phyloP scores from a whole-genome alignment of 2,888 invertebrate genomes.

The Troides helena region DNA sequence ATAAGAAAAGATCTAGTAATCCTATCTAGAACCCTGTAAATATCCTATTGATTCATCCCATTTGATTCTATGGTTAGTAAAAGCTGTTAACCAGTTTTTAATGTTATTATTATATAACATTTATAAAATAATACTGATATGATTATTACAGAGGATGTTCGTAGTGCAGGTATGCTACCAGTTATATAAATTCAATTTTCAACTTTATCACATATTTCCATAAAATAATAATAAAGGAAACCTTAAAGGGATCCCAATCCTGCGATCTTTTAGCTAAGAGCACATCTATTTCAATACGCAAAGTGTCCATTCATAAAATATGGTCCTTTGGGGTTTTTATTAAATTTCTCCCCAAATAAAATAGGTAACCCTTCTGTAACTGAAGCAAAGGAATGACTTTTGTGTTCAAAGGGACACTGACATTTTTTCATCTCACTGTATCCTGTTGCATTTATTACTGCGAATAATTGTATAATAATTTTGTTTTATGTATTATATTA shows the following conservation, averaged over 20 bases:
- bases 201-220: slow-evolving; percentile 17
- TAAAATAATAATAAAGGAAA: slow-evolving; percentile 22
- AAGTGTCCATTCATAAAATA: slow-evolving; percentile 63
- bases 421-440: not conserved
- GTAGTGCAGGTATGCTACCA: no score
- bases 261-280: slow-evolving; percentile 66
- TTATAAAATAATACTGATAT: no score
- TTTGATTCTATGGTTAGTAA: no score
- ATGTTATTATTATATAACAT: no score
- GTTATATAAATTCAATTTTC: slow-evolving; percentile 12
- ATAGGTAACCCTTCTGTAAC: slow-evolving; percentile 26
- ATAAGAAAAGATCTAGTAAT: no score
- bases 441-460: no score
- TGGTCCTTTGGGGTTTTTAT: slow-evolving; percentile 25
- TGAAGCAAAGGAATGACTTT: slow-evolving; percentile 17
- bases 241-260: slow-evolving; percentile 46
- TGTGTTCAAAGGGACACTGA: slow-evolving; percentile 8
- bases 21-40: no score
- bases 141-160: no score
- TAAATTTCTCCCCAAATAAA: slow-evolving; percentile 27
- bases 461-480: no score
- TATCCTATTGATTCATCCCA: no score
- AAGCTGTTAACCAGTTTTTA: no score
- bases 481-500: no score
- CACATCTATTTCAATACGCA: slow-evolving; percentile 71